Percentiles rank a stretch among this genome's conserved stretches.
These are phyloP conservation scores for Spodoptera picta DNA, from an alignment of 2,888 invertebrate species.

Conservation along the genomic window DNA sequence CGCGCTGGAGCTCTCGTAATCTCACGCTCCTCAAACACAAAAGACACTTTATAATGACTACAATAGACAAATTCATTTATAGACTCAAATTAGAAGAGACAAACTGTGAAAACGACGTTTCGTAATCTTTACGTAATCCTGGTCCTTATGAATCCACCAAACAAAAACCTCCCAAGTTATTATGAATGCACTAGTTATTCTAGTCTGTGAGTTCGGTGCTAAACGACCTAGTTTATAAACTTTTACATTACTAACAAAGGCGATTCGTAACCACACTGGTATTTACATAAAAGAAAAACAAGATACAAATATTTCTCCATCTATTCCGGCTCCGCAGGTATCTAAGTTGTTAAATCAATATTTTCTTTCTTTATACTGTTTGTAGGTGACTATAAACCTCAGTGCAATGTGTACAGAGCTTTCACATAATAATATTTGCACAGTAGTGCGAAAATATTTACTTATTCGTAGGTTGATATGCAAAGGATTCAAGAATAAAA, in stretches of 20 bases:
- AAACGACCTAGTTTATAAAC: constrained; percentile 50
- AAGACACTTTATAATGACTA: constrained; percentile 34
- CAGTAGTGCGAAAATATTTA: constrained; percentile 18
- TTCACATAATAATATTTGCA: constrained; percentile 41
- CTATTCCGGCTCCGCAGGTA: constrained; percentile 32
- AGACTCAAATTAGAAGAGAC: constrained; percentile 8
- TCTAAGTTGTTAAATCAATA: constrained; percentile 21
- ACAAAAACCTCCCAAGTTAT: constrained; percentile 15
- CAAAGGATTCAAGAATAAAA: too few relatives aligned
- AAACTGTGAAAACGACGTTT: constrained; percentile 19
- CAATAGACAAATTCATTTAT: constrained; percentile 18
- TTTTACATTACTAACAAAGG: constrained; percentile 48
- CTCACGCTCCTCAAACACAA: constrained; percentile 51
- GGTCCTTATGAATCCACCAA: constrained; percentile 18
- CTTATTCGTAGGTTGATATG: too few relatives aligned
- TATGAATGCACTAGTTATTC: constrained; percentile 21
- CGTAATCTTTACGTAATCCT: constrained; percentile 15
- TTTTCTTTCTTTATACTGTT: constrained; percentile 42
- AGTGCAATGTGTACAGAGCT: constrained; percentile 28
- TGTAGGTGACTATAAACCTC: constrained; percentile 35
- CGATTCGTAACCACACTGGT: constrained; percentile 48
- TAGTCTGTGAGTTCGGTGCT: constrained; percentile 22
- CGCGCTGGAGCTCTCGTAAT: constrained; percentile 37
- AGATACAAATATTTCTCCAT: constrained; percentile 37
- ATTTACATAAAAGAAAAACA: constrained; percentile 51